These are phyloP conservation scores for Poecilia wingei DNA, from an alignment of 2,797 vertebrate genomes.

Conservation along the genomic window DNA sequence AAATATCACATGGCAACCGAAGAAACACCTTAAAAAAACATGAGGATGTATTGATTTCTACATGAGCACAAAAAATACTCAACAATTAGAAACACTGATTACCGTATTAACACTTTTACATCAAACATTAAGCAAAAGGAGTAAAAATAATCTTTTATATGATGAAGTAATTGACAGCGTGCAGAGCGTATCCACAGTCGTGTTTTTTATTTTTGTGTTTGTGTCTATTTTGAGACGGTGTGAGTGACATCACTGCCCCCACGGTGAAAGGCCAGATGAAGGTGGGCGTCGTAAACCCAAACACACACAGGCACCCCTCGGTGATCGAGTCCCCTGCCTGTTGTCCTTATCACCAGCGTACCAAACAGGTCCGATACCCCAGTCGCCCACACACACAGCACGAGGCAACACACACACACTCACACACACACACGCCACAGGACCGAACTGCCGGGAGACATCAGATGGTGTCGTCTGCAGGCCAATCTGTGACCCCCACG, in stretches of 20 bases:
- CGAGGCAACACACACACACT: constrained; percentile 38
- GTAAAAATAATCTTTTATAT: background rate
- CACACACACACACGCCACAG: constrained; percentile 40
- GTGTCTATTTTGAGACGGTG: constrained; percentile 76
- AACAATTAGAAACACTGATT: background rate
- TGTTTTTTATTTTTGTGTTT: constrained; percentile 2
- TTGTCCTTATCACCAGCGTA: constrained; percentile 78
- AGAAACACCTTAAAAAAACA: background rate
- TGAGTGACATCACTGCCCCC: constrained; percentile 78
- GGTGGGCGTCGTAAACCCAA: constrained; percentile 69
- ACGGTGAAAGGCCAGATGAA: constrained; percentile 78
- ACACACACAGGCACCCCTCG: constrained; percentile 38
- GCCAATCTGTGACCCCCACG: constrained; percentile 66
- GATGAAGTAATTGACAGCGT: background rate
- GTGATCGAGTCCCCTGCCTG: constrained; percentile 57
- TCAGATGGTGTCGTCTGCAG: constrained; percentile 72
- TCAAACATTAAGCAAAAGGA: background rate
- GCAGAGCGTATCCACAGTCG: background rate
- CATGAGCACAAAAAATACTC: background rate
- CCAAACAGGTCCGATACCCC: constrained; percentile 74
- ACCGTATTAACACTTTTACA: background rate
- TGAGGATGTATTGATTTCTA: background rate
- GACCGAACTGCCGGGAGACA: constrained; percentile 56
- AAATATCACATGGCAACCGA: background rate
- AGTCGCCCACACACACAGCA: constrained; percentile 50